Evolutionary conservation across 1,140 invertebrate species (phyloP), one percentile per base, ranked within the genome.

Genomic region (Adoxophyes honmai): DNA sequence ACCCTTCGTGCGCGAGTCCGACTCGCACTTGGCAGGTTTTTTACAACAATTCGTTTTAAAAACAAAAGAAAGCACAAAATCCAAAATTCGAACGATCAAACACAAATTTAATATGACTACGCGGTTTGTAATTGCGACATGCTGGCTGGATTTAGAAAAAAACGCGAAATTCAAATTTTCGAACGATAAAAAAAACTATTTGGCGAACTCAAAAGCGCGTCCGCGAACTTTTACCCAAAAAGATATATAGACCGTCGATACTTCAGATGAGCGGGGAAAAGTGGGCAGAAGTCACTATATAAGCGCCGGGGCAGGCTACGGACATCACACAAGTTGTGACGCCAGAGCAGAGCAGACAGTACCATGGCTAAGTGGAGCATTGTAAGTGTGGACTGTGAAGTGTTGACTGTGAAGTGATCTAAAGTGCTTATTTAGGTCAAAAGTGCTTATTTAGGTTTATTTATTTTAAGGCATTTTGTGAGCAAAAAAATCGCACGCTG

Each of bases 301-400:
- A 88, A 88, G 74, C 77, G 62, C 18, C 55, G 55, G 68, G 52
- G 62, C 62, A 67, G 55, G 9, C 61, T 34, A 53, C 65, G 68
- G 53, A 8, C 73, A 83, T 79, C 80, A 85, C 60, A 81, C 73
- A 73, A 70, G 70, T 62, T 66, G 70, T 18, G 70, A 66, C 72
- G 56, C 57, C 64, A 56, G 67, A 66, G 61, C 60, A 70, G 71
- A 65, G 65, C 62, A 73, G 61, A 76, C 70, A 66, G 66, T 62
- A 81, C 71, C 67, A 88, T 88, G 86, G 81, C 86, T 62, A 81
- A 81, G 75, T 85, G 76, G 79, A 82, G 73, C 66, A 81, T 88
- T 68, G 86, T 88, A 88, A 88, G 86, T 70, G 28, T 59, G 76
- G 70, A 85, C 69, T 84, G 78, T 75, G 79, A n/a, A n/a, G n/a